Evolutionary conservation across 2,113 vertebrate species (phyloP), one percentile per base, ranked within the genome.

Genomic region (Rhinopomastus cyanomelas): DNA sequence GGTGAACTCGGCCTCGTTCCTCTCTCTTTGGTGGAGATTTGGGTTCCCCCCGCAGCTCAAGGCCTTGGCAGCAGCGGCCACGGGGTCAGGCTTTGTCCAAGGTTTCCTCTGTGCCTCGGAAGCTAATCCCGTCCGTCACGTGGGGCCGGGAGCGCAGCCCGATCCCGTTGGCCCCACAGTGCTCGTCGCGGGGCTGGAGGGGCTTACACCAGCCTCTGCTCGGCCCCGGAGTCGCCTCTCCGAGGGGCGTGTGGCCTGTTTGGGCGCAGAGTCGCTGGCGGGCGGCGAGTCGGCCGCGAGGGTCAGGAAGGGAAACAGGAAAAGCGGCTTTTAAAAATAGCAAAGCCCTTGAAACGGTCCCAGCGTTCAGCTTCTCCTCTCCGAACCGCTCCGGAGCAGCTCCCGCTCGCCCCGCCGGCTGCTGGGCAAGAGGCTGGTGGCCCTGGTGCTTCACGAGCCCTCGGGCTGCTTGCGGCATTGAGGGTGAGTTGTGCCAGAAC

Each of bases 281-380:
- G 69, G 49, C 37, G 17, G 48, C 25, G 4, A 26, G 37, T 15
- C 55, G 39, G 61, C 30, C 0, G 11, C 8, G 0, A 61, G 69
- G 65, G 60, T 57, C 81, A 29, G 89, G 81, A 72, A 87, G 75
- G 60, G 69, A 62, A 94, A 87, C 83, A 84, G 87, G 87, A 85
- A 92, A 87, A 87, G 55, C 79, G 51, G 75, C 69, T 77, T 82
- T 90, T 90, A 90, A 62, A 90, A 90, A 77, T n/a, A 87, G 90
- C 74, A 7, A 42, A 62, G 68, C 14, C 69, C 87, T 64, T 17
- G 65, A 42, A 72, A 75, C 30, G 44, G 66, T 26, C 66, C 19
- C 66, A 11, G 51, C 15, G 0, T 42, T 14, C 0, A 13, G 57
- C 16, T 44, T 30, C 52, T 46, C 48, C 44, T 88, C 74, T 49